Evolutionary conservation across 2,113 vertebrate genomes (phyloP).

Genomic region (Piprites chloris): DNA sequence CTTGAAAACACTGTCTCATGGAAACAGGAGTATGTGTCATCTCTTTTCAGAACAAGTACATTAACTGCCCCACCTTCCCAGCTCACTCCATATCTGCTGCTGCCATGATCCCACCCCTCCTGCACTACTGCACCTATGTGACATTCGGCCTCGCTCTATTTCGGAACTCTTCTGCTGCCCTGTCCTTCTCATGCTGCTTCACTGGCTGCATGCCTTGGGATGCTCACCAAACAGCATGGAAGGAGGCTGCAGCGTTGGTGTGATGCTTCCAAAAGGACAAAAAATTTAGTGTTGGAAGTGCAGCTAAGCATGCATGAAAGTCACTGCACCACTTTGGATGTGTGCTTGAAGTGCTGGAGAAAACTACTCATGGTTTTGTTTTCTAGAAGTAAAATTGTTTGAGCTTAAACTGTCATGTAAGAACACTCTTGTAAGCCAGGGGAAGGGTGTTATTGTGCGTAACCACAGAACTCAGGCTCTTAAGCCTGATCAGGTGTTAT

Average conservation of each 20-base stretch:
- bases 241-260: not conserved
- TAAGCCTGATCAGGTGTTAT: not conserved
- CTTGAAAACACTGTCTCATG: not conserved
- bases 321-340: fast-evolving
- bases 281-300: not conserved
- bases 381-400: not conserved
- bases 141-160: not conserved
- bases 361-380: not conserved
- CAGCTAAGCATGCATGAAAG: fast-evolving
- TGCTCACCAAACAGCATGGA: not conserved
- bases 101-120: not conserved
- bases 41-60: not conserved
- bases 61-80: not conserved
- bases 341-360: not conserved
- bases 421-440: not conserved
- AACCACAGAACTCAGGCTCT: not conserved
- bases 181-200: not conserved
- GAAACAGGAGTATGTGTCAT: not conserved
- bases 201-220: fast-evolving
- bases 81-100: not conserved
- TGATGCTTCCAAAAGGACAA: not conserved
- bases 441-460: no score
- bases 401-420: not conserved
- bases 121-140: not conserved
- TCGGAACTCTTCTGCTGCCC: not conserved